Evolutionary conservation across 2,888 invertebrate genomes (phyloP), one percentile per base, ranked within the genome.

Genomic region (Pantelozetes paolii): DNA sequence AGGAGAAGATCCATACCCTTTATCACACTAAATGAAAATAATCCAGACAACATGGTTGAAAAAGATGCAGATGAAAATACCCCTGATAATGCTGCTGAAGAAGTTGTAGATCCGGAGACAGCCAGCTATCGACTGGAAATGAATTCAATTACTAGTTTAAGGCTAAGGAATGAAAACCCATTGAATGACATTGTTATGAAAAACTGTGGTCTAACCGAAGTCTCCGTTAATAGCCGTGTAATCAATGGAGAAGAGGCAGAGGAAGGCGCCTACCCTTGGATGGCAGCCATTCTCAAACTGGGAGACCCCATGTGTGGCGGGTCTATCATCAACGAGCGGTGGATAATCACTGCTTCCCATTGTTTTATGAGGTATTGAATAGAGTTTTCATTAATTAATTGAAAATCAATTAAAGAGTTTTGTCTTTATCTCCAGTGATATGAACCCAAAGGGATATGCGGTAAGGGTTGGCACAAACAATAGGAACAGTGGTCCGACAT

Each of bases 261-360:
- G 15, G 50, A 50, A 50, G 50, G 50, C 6, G 18, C 6, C 8
- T 50, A 50, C 18, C 50, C 50, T 6, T 50, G 50, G 50, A 50
- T 50, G 6, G 50, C 20, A 50, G 50, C 50, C 50, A 50, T 50
- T 50, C 50, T 50, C 20, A 50, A 50, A 18, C 18, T 50, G 6
- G 50, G 50, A 5, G 50, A 50, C 15, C 9, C 8, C 15, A 11
- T 6, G 50, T 50, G 50, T 50, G 50, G 50, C 18, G 50, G 50
- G 18, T 11, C 50, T 15, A 50, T 50, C 18, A 5, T 50, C 50
- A 50, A 50, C 20, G 50, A 50, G 50, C 18, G 50, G 50, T 50
- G 50, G 50, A 50, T 50, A 5, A 50, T 50, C 18, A 50, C n/a
- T 50, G 50, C 50, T 9, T 50, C 50, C 20, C 50, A 50, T 50